Evolutionary conservation across 1,140 invertebrate species (phyloP).

Genomic region (Marisa cornuarietis): DNA sequence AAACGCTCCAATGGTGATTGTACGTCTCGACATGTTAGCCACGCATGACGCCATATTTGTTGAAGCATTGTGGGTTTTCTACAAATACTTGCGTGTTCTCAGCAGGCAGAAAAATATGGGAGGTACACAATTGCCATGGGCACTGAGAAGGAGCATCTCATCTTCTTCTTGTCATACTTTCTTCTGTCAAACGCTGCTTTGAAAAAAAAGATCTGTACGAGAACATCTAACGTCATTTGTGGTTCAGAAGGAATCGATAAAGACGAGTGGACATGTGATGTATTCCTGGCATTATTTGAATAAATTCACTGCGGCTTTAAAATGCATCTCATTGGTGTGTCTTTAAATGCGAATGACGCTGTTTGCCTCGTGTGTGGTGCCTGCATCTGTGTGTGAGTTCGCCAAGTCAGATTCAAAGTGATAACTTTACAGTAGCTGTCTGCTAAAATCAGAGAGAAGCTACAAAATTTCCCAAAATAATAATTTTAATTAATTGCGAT

Average conservation of each 20-base stretch:
- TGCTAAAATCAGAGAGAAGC: too few species aligned
- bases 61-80: slow-evolving; percentile 2
- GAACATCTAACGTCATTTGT: not conserved
- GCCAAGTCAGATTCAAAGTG: too few species aligned
- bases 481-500: not conserved
- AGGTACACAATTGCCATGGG: not conserved
- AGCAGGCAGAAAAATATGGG: not conserved
- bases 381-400: not conserved
- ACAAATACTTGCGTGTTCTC: not conserved
- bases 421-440: not conserved
- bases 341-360: not conserved
- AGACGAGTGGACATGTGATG: slow-evolving; percentile 6
- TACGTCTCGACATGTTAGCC: slow-evolving; percentile 1
- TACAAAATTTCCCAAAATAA: too few species aligned
- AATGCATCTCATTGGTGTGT: not conserved
- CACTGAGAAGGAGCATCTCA: not conserved
- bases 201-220: not conserved
- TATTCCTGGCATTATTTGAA: slow-evolving; percentile 19
- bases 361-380: not conserved
- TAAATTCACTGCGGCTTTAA: slow-evolving; percentile 24
- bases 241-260: not conserved
- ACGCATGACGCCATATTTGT: slow-evolving; percentile 7
- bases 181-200: not conserved
- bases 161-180: slow-evolving; percentile 1
- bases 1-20: slow-evolving; percentile 7